Conservation (phyloP, 2,113 vertebrate genomes). For the Symphodus melops region DNA sequence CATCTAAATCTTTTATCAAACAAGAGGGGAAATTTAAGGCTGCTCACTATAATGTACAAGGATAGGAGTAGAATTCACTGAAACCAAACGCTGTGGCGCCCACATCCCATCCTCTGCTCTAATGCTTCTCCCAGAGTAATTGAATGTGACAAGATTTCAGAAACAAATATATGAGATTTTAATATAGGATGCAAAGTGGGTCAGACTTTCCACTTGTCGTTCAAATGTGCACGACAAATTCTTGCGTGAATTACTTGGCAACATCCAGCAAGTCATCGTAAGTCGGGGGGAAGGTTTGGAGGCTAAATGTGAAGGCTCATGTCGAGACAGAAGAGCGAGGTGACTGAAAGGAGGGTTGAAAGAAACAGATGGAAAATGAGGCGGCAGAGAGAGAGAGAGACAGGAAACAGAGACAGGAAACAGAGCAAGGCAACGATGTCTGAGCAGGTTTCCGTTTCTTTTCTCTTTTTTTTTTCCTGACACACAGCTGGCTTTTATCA, state of each 20-base stretch:
- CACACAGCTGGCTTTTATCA: slow-evolving; percentile 64
- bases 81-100: slow-evolving; percentile 12
- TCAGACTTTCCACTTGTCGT: slow-evolving; percentile 37
- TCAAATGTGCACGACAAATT: background rate
- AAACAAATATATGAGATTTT: slow-evolving; percentile 42
- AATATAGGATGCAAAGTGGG: slow-evolving; percentile 59
- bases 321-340: background rate
- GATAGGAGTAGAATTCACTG: slow-evolving; percentile 8
- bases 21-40: background rate
- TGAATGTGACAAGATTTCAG: slow-evolving; percentile 37
- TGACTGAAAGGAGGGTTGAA: background rate
- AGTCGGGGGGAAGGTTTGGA: background rate
- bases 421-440: slow-evolving; percentile 12
- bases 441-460: slow-evolving; percentile 52
- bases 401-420: slow-evolving; percentile 52
- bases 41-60: slow-evolving; percentile 2
- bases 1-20: slow-evolving; percentile 27
- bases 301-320: background rate
- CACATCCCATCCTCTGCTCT: slow-evolving; percentile 12
- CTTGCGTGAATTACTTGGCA: slow-evolving; percentile 18
- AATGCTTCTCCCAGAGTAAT: slow-evolving; percentile 18
- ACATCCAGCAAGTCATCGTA: slow-evolving; percentile 1
- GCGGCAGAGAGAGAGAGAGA: slow-evolving; percentile 10
- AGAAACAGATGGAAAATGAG: slow-evolving; percentile 33
- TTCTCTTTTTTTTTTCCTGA: slow-evolving; percentile 69